Evolutionary conservation across 2,888 invertebrate species (phyloP), one percentile per base, ranked within the genome.

Genomic region (Xylophagus ater): DNA sequence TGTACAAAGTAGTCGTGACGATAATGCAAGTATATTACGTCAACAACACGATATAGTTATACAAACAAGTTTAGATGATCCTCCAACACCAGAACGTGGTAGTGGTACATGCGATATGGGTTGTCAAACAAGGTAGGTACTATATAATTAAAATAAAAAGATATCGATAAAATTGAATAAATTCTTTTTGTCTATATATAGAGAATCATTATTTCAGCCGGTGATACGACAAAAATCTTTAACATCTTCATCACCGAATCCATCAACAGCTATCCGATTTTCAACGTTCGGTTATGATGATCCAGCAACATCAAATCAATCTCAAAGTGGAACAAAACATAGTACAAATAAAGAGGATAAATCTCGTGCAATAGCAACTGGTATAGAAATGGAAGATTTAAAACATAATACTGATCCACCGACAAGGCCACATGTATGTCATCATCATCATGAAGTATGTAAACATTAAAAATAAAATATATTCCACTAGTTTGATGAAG

Each of bases 81-180:
- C 45, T 26, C 48, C 45, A 24, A 41, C 42, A 30, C 42, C 49
- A 21, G 54, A 51, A 25, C 34, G 39, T 48, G 41, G 51, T 37
- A 50, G 48, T 39, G 76, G 76, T 54, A 81, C 78, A 72, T 73
- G 78, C 50, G 81, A 81, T 58, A 79, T 73, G 58, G 79, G 78
- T 37, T 88, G 87, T 57, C 88, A 88, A 59, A 88, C 88, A 1
- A 72, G 87, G 49, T 87, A 84, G 58, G 83, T 83, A 24, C 23
- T 19, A n/a, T 5, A 6, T 21, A 23, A 20, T 17, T 6, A 13
- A 17, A 30, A 17, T 29, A 17, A 29, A 28, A 28, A 14, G 6
- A 14, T 33, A 33, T n/a, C 32, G 21, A 3, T 31, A 17, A 24
- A 31, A 10, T 29, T 28, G 26, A 12, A 20, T 37, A 30, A 15